Evolutionary conservation across 1,140 invertebrate genomes (phyloP), one percentile per base, ranked within the genome.

Genomic region (Drosophila ambigua): DNA sequence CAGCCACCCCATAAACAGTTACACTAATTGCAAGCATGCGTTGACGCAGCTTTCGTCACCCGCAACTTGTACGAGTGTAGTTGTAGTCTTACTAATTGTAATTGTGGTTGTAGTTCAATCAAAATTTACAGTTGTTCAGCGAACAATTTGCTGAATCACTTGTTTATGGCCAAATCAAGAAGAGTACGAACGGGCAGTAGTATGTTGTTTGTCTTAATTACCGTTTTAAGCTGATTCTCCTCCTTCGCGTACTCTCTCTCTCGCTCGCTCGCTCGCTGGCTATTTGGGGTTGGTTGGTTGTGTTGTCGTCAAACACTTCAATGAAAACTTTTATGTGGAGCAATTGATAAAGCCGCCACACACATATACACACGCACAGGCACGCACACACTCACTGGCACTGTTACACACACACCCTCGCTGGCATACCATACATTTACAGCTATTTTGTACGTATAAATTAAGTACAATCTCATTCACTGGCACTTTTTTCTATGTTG

Each of bases 401-500:
- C 68, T 28, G 46, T 41, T 45, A 26, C 51, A 46, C 53, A 48
- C 53, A 57, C 43, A 54, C 20, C 16, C 49, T 55, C 57, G 49
- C 35, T 53, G 28, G 53, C 57, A 59, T 24, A 48, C 28, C 49
- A 45, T 26, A 64, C 55, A 63, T 63, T 59, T 61, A 76, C 79
- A 72, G 73, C 31, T 58, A 66, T 58, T 82, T 78, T 78, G 78
- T 81, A 87, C 82, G 72, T 87, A 78, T 72, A 81, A 85, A 87
- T 85, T 85, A 85, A 85, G 82, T 87, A 88, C 83, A 87, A 88
- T 83, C 35, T 39, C 88, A 83, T 87, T 88, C 79, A 87, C 79
- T 88, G 83, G 66, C 83, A 85, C 82, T 81, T 78, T 81, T 78
- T 78, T 78, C 35, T 39, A 11, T 72, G 77, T 62, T 79, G 66